Evolutionary conservation across 2,888 invertebrate species (phyloP).

Genomic region (Allolobophora icterica): DNA sequence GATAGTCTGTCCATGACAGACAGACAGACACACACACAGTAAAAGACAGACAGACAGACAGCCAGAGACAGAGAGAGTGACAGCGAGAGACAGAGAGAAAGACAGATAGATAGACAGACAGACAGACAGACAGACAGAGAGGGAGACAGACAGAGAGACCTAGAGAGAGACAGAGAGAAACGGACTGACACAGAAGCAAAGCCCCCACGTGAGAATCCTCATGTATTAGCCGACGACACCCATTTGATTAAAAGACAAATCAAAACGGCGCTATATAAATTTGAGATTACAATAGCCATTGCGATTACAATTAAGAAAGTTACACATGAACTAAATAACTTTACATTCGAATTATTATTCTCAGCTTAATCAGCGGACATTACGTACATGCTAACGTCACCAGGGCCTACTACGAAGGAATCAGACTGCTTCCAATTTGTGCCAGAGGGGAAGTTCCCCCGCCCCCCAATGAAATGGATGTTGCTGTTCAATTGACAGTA

Average conservation of each 20-base stretch:
- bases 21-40: not conserved
- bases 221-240: not conserved
- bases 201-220: not conserved
- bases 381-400: too few relatives aligned
- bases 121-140: not conserved
- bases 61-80: too few relatives aligned
- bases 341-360: not conserved
- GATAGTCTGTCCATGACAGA: too few relatives aligned
- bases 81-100: too few relatives aligned
- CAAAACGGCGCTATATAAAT: not conserved
- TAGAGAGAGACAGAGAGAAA: not conserved
- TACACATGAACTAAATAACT: not conserved
- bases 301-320: not conserved
- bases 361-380: too few relatives aligned
- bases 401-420: too few relatives aligned
- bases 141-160: not conserved
- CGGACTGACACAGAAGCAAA: not conserved
- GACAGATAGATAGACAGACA: too few relatives aligned
- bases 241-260: not conserved
- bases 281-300: too few relatives aligned
- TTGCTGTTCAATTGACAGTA: too few relatives aligned
- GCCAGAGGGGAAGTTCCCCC: too few relatives aligned
- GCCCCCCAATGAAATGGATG: too few relatives aligned
- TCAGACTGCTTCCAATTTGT: too few relatives aligned
- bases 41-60: not conserved